Evolutionary conservation across 2,888 invertebrate species (phyloP), one percentile per base, ranked within the genome.

Genomic region (Tetheella fluctuosa): DNA sequence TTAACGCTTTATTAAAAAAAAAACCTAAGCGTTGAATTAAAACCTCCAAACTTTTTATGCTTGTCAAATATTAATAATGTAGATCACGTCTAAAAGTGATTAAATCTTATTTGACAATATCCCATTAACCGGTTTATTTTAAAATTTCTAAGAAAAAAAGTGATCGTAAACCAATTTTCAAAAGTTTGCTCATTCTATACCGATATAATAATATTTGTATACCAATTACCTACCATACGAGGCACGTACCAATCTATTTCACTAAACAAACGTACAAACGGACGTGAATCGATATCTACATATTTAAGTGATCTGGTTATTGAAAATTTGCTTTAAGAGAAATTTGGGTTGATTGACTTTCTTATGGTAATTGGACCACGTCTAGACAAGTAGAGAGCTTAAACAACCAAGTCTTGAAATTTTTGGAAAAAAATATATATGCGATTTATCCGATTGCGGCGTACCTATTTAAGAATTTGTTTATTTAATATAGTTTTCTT

Each of bases 161-260:
- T 10, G 17, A 20, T 48, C 10, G n/a, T 39, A 17, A 48, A 48
- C 8, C 48, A 48, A 48, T 63, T 63, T 65, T 64, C 34, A 64
- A 56, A 61, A 20, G 23, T 71, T 60, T 61, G 59, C 13, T 52
- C 15, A 28, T 59, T 58, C 54, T 55, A 48, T 61, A 57, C 68
- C 69, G 70, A 67, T 72, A 74, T 61, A 52, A 63, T 63, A 77
- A 80, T 77, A 76, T 80, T 77, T 65, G 69, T 64, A 13, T 53
- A 72, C 56, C 73, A 72, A 76, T 76, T 72, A 69, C 65, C 20
- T 20, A 48, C 10, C n/a, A n/a, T n/a, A n/a, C 10, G n/a, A 42
- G 42, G 7, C 48, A 48, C 61, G 52, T 63, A 39, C 59, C 54
- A 57, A 64, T 65, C 65, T 66, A 63, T 64, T 66, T 66, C 59